phyloP scores from a whole-genome alignment of 1,140 invertebrate species.

The Holcopasites calliopsidis region DNA sequence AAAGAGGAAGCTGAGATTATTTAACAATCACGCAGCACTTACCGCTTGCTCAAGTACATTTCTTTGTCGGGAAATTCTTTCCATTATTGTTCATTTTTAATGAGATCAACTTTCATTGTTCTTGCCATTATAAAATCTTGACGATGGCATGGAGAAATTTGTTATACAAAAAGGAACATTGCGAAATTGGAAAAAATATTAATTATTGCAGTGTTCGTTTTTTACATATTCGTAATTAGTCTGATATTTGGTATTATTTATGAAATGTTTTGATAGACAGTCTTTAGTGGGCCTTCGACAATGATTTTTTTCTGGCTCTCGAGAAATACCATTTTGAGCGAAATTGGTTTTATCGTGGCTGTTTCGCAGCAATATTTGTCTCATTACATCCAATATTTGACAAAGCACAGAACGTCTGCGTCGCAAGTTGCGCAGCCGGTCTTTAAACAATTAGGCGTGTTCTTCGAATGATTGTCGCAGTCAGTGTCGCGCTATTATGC shows the following conservation, averaged over 20 bases:
- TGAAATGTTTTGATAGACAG: too few species aligned
- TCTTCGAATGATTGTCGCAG: neutral
- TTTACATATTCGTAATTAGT: too few species aligned
- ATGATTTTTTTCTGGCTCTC: neutral
- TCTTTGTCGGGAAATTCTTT: slow-evolving; percentile 1
- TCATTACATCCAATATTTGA: neutral
- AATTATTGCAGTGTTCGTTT: too few species aligned
- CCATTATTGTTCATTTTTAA: too few species aligned
- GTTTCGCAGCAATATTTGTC: neutral
- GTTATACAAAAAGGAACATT: too few species aligned
- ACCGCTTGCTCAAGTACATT: neutral
- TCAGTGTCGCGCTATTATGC: neutral
- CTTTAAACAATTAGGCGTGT: neutral
- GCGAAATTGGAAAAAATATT: too few species aligned
- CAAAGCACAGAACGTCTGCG: neutral
- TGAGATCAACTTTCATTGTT: too few species aligned
- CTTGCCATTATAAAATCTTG: too few species aligned
- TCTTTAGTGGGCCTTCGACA: too few species aligned
- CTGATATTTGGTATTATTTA: too few species aligned
- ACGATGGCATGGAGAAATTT: too few species aligned
- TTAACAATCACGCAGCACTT: neutral
- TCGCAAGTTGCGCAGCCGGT: neutral
- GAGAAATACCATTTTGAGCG: neutral
- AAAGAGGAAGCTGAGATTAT: neutral
- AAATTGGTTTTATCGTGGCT: neutral